These are phyloP conservation scores for Salvelinus fontinalis DNA, from an alignment of 2,113 vertebrate genomes.

Conservation along the genomic window DNA sequence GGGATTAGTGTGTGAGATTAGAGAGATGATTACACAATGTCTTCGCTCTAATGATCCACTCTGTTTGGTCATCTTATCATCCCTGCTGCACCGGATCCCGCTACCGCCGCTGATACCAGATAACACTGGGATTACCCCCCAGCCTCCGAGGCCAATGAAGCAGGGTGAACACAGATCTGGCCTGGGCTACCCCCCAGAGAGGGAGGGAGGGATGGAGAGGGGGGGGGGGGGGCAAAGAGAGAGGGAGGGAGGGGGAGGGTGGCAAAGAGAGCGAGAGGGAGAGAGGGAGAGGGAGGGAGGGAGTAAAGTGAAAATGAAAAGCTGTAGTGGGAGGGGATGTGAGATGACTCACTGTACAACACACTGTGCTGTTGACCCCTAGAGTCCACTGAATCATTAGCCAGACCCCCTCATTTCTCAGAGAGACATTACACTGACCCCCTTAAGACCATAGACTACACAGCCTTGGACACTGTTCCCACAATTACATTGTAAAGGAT, in stretches of 20 bases:
- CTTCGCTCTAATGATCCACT: conserved; percentile 81
- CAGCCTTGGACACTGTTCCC: too few relatives aligned
- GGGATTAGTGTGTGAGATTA: conserved; percentile 78
- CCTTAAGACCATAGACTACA: too few relatives aligned
- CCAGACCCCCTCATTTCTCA: conserved; percentile 66
- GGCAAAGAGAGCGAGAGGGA: neutral
- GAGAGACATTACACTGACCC: conserved; percentile 63
- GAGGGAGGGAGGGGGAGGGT: conserved; percentile 24
- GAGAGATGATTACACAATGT: conserved; percentile 79
- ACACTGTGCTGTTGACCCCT: conserved; percentile 50
- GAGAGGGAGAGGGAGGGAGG: conserved; percentile 12
- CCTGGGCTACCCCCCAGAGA: neutral
- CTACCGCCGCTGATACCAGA: conserved; percentile 66
- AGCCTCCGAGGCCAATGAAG: neutral
- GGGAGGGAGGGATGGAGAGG: neutral
- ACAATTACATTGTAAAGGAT: too few relatives aligned
- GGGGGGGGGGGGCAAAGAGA: neutral
- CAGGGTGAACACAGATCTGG: neutral
- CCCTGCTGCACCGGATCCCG: conserved; percentile 71
- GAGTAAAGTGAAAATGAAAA: neutral
- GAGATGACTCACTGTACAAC: conserved; percentile 22
- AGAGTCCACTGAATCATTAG: conserved; percentile 64
- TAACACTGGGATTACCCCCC: conserved; percentile 61
- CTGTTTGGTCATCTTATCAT: conserved; percentile 83
- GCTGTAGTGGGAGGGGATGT: neutral